These are phyloP conservation scores for Pterobdella sp. DNA, from an alignment of 2,888 invertebrate genomes.

Conservation along the genomic window DNA sequence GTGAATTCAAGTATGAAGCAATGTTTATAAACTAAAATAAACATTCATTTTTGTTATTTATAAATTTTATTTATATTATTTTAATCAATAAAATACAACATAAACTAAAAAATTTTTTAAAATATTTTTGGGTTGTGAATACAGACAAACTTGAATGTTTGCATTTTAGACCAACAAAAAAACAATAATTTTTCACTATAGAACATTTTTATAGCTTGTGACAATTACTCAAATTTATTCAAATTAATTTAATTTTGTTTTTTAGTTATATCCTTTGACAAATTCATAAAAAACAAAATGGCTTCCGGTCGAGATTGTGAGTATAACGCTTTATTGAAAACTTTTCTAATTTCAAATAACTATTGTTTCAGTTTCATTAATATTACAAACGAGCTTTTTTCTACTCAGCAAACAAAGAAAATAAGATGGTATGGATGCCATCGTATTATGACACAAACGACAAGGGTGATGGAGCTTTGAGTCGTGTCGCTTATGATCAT, in stretches of 20 bases:
- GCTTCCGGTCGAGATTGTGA: slow-evolving; percentile 5
- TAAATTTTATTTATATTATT: neutral
- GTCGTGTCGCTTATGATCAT: slow-evolving; percentile 18
- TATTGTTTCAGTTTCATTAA: neutral
- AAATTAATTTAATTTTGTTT: no score
- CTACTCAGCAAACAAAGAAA: slow-evolving; percentile 5
- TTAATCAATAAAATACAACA: neutral
- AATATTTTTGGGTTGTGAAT: no score
- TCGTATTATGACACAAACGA: slow-evolving; percentile 19
- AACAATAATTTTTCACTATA: neutral
- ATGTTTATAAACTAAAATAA: neutral
- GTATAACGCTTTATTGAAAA: neutral
- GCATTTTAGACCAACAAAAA: neutral
- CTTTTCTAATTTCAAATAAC: neutral
- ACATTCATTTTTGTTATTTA: neutral
- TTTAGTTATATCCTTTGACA: neutral
- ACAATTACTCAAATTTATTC: neutral
- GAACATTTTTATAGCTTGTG: neutral
- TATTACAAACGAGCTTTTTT: neutral
- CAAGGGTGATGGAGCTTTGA: slow-evolving; percentile 13
- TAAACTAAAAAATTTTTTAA: neutral
- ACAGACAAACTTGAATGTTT: neutral
- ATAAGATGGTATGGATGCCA: slow-evolving; percentile 20
- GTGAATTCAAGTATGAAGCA: neutral
- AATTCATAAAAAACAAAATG: neutral